Evolutionary conservation across 2,888 invertebrate genomes (phyloP).

Genomic region (Chymomyza caudatula): DNA sequence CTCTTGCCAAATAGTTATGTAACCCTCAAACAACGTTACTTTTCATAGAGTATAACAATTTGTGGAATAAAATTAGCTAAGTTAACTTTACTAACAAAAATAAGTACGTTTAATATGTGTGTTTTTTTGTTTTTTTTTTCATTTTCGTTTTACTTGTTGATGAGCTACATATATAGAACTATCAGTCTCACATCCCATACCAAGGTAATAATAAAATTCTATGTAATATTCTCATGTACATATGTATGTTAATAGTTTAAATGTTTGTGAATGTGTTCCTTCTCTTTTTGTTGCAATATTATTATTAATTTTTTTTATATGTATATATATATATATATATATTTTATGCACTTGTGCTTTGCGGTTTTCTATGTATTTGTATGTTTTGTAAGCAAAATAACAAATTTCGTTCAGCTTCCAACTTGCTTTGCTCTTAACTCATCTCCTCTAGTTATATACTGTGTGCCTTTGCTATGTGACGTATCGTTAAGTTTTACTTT

Average conservation of each 20-base stretch:
- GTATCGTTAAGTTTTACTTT: too few relatives aligned
- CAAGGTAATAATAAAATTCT: conserved; percentile 49
- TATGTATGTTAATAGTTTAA: background rate
- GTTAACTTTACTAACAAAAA: conserved; percentile 34
- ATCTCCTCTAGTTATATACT: too few relatives aligned
- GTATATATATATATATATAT: background rate
- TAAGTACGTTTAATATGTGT: conserved; percentile 27
- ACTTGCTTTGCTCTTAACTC: too few relatives aligned
- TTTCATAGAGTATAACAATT: background rate
- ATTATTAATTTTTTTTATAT: background rate
- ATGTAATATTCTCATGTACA: background rate
- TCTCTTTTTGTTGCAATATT: too few relatives aligned
- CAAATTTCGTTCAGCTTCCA: background rate
- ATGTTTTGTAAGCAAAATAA: background rate
- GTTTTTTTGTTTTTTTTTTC: conserved; percentile 14
- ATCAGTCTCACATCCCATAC: conserved; percentile 76
- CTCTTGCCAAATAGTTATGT: conserved; percentile 29
- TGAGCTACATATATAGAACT: conserved; percentile 71
- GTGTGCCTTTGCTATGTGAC: background rate
- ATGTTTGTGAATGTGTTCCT: background rate
- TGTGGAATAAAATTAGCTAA: conserved; percentile 32
- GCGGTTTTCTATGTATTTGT: background rate
- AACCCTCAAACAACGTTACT: background rate
- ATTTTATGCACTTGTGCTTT: background rate
- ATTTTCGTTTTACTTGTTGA: conserved; percentile 30